Base-by-base conservation (phyloP, 2,113 vertebrate species). In the Henicopernis longicauda region DNA sequence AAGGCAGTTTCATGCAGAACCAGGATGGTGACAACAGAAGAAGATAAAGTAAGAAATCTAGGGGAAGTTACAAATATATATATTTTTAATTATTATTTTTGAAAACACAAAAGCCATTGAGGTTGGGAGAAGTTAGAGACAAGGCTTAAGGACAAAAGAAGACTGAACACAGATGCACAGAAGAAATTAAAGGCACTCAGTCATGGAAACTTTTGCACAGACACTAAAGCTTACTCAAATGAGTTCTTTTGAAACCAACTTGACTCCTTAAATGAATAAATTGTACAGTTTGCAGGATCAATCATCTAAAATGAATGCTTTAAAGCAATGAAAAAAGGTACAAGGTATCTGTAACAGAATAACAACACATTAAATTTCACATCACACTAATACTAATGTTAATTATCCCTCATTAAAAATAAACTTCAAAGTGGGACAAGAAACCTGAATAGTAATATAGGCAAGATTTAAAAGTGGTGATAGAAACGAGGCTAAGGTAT, bases 321-420 rank as follows among this genome's bases (percentile, higher is more conserved):
- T 49, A 89, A 83, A 96, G 65, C 40, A 90, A 81, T n/a, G 6
- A 29, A 55, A 66, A 77, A 47, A 70, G 47, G 66, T 16, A 71
- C 6, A 83, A 66, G 23, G 25, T 77, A 80, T 47, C 49, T 47
- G 59, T 57, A 82, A 52, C 7, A 78, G 38, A 77, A 31, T 70
- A 94, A 31, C 16, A 69, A 11, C 34, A 67, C 22, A 55, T 16
- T 34, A 78, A 95, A 83, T 54, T 52, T 16, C 3, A 0, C 27
- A 86, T 78, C 42, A 34, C 44, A 40, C 32, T 45, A 80, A 84
- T 42, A 55, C 20, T 65, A 67, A 85, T 40, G 70, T 82, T 88
- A 92, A 90, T 86, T 83, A 81, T 71, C 31, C 26, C 58, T 93
- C 85, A 93, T 93, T 89, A 93, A 80, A 83, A 90, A 81, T 40